Percentiles rank a stretch among this genome's conserved stretches.
phyloP scores from a whole-genome alignment of 1,140 invertebrate genomes.

The Myzus persicae region DNA sequence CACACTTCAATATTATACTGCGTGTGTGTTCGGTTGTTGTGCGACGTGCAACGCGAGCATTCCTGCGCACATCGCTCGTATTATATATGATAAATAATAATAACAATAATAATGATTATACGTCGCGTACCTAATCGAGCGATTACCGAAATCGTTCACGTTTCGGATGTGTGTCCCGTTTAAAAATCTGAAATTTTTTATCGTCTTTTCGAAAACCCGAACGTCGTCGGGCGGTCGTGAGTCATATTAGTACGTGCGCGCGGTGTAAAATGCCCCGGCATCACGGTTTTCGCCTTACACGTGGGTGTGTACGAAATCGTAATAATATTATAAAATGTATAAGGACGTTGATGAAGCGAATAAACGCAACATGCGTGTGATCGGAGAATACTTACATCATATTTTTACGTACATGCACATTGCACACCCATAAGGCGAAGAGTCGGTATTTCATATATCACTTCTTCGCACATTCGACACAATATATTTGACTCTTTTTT shows the following conservation, averaged over 20 bases:
- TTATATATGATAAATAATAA: slow-evolving; percentile 11
- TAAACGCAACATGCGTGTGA: neutral
- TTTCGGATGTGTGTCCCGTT: neutral
- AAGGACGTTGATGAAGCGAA: neutral
- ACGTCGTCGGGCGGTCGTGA: neutral
- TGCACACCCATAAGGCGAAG: neutral
- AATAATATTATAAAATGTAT: neutral
- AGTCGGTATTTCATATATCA: neutral
- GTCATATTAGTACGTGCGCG: neutral
- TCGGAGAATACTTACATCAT: neutral
- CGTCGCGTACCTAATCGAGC: neutral
- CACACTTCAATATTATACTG: neutral
- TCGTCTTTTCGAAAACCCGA: neutral
- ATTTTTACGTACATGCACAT: neutral
- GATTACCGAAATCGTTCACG: neutral
- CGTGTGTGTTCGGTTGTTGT: neutral
- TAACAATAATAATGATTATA: too few relatives aligned
- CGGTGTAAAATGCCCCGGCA: neutral
- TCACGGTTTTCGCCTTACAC: neutral
- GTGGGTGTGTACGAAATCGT: neutral
- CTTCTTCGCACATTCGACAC: neutral
- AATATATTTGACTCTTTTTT: neutral
- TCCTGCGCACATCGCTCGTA: neutral
- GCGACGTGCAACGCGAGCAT: neutral
- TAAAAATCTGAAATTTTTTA: neutral